A percentile compares a stretch with the other conserved stretches of the same genome.
Conservation (phyloP, 2,113 vertebrate genomes). For the Macquaria ambigua region DNA sequence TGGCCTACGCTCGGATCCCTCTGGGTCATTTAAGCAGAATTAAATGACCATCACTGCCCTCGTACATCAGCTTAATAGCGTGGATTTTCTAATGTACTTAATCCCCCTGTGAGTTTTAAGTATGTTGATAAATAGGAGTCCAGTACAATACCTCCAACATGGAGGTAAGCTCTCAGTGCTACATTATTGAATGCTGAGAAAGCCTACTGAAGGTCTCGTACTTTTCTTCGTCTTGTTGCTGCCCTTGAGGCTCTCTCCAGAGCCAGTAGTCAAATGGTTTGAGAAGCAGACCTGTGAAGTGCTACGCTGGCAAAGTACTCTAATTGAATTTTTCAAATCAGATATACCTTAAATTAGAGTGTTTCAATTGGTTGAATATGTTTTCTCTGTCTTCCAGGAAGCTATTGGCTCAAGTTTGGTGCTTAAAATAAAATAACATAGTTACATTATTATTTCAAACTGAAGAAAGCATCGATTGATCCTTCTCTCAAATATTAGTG, state of each 20-base stretch:
- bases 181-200: slow-evolving; percentile 27
- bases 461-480: too few relatives aligned
- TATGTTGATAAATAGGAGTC: slow-evolving; percentile 58
- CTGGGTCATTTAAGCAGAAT: slow-evolving; percentile 66
- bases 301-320: not conserved
- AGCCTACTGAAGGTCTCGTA: slow-evolving; percentile 3
- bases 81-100: slow-evolving; percentile 60
- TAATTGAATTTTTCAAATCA: not conserved
- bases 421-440: not conserved
- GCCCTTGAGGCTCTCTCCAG: slow-evolving; percentile 9
- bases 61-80: slow-evolving; percentile 65
- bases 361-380: not conserved
- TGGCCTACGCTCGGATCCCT: slow-evolving; percentile 53
- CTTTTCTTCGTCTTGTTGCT: not conserved
- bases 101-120: slow-evolving; percentile 53
- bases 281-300: slow-evolving; percentile 1
- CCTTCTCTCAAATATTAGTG: not conserved
- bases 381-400: not conserved
- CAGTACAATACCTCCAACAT: slow-evolving; percentile 9
- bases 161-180: slow-evolving; percentile 22
- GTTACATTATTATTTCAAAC: not conserved
- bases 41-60: slow-evolving; percentile 68
- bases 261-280: not conserved
- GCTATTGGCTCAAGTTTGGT: too few relatives aligned
- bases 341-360: not conserved